Conservation (phyloP, 1,140 invertebrate genomes). For the Achatina immaculata region DNA sequence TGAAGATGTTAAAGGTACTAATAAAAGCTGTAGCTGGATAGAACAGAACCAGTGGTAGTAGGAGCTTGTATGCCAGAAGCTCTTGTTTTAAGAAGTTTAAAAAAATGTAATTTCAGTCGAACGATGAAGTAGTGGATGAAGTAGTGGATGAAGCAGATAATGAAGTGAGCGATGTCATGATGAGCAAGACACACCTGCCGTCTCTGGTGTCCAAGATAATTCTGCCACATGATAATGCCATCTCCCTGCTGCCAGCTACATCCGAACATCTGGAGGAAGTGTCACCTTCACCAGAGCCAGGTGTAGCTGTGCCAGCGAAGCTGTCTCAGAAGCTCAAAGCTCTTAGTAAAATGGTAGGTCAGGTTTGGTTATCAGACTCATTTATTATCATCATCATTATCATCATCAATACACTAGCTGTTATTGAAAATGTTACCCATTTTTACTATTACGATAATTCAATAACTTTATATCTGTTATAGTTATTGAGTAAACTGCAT, state of each 20-base stretch:
- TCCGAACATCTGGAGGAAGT: conserved; percentile 33
- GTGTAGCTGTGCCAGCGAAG: neutral
- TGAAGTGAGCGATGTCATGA: neutral
- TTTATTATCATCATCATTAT: too few relatives aligned
- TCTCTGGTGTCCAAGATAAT: conserved; percentile 19
- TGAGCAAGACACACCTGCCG: neutral
- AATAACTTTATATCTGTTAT: neutral
- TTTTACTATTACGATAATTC: neutral
- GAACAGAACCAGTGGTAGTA: too few relatives aligned
- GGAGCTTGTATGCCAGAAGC: too few relatives aligned
- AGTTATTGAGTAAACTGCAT: neutral
- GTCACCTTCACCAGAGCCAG: conserved; percentile 10
- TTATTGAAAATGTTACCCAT: neutral
- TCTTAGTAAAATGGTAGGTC: conserved; percentile 27
- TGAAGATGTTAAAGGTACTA: too few relatives aligned
- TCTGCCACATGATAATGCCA: neutral
- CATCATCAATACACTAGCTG: neutral
- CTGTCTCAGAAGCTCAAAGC: conserved; percentile 25
- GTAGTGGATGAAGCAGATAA: neutral
- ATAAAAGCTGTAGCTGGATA: too few relatives aligned
- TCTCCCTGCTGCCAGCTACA: conserved; percentile 48
- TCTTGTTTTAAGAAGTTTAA: too few relatives aligned
- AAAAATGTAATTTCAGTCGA: conserved; percentile 1
- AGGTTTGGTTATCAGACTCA: neutral
- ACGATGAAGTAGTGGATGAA: neutral